A percentile compares a stretch with the other conserved stretches of the same genome.
Conservation (phyloP, 2,888 invertebrate species). For the Dendrolimus pini region DNA sequence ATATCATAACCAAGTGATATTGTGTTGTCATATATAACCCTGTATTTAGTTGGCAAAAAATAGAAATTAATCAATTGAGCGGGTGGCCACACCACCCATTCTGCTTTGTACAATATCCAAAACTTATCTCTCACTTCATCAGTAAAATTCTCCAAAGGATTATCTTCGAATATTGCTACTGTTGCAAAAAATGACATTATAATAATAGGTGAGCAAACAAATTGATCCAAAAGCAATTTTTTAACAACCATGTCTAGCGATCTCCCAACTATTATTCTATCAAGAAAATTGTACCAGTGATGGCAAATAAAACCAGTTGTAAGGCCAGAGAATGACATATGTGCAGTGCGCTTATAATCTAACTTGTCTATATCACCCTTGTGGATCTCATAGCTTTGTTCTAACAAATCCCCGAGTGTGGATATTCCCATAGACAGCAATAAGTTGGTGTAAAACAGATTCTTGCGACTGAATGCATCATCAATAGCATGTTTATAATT, state of each 20-base stretch:
- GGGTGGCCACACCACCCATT: slow-evolving; percentile 95
- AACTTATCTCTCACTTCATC: slow-evolving; percentile 85
- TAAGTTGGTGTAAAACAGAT: slow-evolving; percentile 87
- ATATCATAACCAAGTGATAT: slow-evolving; percentile 92
- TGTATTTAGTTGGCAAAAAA: slow-evolving; percentile 86
- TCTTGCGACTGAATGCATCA: slow-evolving; percentile 77
- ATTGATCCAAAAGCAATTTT: slow-evolving; percentile 89
- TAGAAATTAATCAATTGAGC: slow-evolving; percentile 96
- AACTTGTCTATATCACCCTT: slow-evolving; percentile 72
- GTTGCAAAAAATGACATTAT: slow-evolving; percentile 87
- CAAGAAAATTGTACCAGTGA: slow-evolving; percentile 89
- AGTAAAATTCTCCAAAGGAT: slow-evolving; percentile 76
- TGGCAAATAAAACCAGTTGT: slow-evolving; percentile 89
- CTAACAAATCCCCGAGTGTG: slow-evolving; percentile 85
- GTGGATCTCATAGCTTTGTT: slow-evolving; percentile 86
- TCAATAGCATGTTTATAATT: slow-evolving; percentile 30
- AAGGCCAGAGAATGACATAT: slow-evolving; percentile 87
- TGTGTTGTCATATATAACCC: slow-evolving; percentile 91
- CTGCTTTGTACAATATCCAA: slow-evolving; percentile 86
- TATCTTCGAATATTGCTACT: slow-evolving; percentile 82
- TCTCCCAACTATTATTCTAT: slow-evolving; percentile 82
- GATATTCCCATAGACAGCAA: slow-evolving; percentile 85
- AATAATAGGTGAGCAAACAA: slow-evolving; percentile 88
- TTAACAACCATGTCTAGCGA: slow-evolving; percentile 80
- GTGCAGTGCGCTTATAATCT: slow-evolving; percentile 78